Evolutionary conservation across 2,797 vertebrate species (phyloP), one percentile per base, ranked within the genome.

Genomic region (Diplodus puntazzo): DNA sequence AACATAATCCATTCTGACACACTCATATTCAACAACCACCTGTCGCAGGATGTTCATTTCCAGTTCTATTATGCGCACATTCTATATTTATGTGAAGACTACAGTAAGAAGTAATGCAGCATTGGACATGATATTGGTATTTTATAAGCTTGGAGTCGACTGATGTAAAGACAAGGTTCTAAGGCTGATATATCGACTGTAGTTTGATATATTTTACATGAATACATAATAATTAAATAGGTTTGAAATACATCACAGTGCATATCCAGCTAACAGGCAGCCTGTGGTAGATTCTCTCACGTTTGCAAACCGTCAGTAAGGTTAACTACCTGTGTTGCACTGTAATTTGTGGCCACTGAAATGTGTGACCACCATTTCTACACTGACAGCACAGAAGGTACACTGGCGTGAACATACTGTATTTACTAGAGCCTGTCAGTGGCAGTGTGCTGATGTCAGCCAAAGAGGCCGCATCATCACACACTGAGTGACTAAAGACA

Each of bases 401-500:
- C 25, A 42, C 52, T 61, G 20, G 4, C 65, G 48, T 23, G 16
- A 4, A 65, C n/a, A 60, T 23, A 46, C 14, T 73, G 34, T 58
- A 67, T 78, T 72, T 70, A 67, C 17, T 18, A 50, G 63, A 53
- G 59, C 27, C 45, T 72, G 45, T 62, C 70, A 53, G 43, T 69
- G 64, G 9, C 62, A 76, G 30, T 73, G 52, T 65, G 69, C 69
- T 71, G 52, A 73, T 60, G 57, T 81, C 72, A 80, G 59, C 67
- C 49, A 61, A 68, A 72, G 67, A 54, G 30, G 63, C 61, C 1
- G 52, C 67, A 69, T 81, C 69, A 61, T 80, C 73, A 67, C 68
- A 75, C 74, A 59, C 2, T 63, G 60, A 58, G 67, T 77, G 78
- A 58, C 73, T 70, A 69, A 62, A 85, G 50, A 67, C 75, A 77